These are phyloP conservation scores for Holothuria glaberrima DNA, from an alignment of 35 echinoderm and acorn worm species.

Conservation along the genomic window DNA sequence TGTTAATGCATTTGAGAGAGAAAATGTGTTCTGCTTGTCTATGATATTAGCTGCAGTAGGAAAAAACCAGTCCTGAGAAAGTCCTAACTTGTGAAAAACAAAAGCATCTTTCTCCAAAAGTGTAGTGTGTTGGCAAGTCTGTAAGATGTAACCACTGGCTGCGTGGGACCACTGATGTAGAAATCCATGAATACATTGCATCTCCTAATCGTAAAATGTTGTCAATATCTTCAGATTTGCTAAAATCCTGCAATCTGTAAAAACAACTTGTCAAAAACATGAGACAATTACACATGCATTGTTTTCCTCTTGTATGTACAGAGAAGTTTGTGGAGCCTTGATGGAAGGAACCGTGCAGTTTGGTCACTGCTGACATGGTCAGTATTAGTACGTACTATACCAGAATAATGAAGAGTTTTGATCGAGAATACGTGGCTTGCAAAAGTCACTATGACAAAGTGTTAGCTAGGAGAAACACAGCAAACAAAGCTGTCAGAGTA, in stretches of 20 bases:
- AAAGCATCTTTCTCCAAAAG: background rate
- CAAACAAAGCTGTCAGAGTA: background rate
- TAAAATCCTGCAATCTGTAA: too few relatives aligned
- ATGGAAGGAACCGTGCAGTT: background rate
- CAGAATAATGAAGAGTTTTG: background rate
- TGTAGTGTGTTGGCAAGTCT: background rate
- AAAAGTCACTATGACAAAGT: background rate
- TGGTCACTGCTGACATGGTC: background rate
- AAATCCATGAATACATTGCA: background rate
- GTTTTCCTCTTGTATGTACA: background rate
- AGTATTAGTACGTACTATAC: background rate
- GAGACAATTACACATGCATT: background rate
- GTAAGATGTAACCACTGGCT: background rate
- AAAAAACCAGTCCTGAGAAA: background rate
- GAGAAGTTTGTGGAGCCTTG: background rate
- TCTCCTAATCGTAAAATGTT: background rate
- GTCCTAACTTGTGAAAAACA: background rate
- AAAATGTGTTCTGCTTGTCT: background rate
- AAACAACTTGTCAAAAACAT: background rate
- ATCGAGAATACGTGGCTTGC: background rate
- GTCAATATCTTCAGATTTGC: background rate
- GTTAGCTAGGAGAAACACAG: background rate
- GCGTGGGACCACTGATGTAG: background rate
- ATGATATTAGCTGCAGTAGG: background rate
- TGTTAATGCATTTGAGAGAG: background rate